Percentiles rank a stretch among this genome's conserved stretches.
Conservation (phyloP, 2,888 invertebrate genomes). For the Lithophane ornitopus region DNA sequence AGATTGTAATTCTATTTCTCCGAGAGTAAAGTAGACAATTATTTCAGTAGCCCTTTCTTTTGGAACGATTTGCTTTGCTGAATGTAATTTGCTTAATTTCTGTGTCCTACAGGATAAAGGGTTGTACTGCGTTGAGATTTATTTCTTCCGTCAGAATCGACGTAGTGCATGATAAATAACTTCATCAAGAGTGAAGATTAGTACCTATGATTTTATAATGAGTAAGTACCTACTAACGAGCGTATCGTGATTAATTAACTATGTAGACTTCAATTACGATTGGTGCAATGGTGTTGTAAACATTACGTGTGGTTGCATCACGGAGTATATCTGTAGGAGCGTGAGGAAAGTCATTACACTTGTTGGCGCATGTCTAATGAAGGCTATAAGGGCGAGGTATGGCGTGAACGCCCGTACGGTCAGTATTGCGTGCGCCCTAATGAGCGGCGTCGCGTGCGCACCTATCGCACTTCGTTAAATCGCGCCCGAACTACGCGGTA, state of each 20-base stretch:
- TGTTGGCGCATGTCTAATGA: constrained; percentile 81
- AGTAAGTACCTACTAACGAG: constrained; percentile 64
- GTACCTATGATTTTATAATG: constrained; percentile 65
- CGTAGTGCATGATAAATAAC: constrained; percentile 50
- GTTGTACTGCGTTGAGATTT: constrained; percentile 72
- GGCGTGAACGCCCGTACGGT: constrained; percentile 65
- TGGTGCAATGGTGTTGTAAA: constrained; percentile 65
- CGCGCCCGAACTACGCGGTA: constrained; percentile 81
- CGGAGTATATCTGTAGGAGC: constrained; percentile 62
- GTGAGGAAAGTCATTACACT: constrained; percentile 80
- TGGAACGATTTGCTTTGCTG: constrained; percentile 88
- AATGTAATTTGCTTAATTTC: constrained; percentile 89
- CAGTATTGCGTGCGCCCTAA: constrained; percentile 86
- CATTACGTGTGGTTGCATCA: constrained; percentile 51
- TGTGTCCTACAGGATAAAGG: constrained; percentile 85
- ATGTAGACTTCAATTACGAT: constrained; percentile 64
- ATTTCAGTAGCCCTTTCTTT: constrained; percentile 90
- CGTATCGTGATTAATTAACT: constrained; percentile 69
- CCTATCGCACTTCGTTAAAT: constrained; percentile 83
- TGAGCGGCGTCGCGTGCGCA: constrained; percentile 88
- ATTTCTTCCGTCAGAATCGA: constrained; percentile 64
- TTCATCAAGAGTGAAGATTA: constrained; percentile 54
- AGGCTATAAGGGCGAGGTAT: constrained; percentile 72
- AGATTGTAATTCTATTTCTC: constrained; percentile 91
- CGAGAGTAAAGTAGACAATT: constrained; percentile 90